phyloP scores from a whole-genome alignment of 2,113 vertebrate species.

The Dicrurus megarhynchus region DNA sequence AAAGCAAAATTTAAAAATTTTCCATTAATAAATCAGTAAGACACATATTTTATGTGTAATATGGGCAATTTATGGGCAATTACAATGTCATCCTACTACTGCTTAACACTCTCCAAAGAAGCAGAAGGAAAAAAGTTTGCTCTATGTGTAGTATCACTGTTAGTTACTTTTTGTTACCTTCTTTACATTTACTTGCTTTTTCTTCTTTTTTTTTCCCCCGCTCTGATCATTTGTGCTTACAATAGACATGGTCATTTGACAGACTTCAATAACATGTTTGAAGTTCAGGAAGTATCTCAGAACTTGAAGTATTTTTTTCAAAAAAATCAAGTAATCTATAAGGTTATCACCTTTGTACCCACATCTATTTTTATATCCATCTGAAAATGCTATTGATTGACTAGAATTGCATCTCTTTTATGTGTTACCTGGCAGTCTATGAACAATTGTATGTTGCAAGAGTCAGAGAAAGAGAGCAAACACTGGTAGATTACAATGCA shows the following conservation, averaged over 20 bases:
- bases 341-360: not conserved
- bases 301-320: not conserved
- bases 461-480: not conserved
- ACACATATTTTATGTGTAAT: not conserved
- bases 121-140: not conserved
- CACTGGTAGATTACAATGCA: not conserved
- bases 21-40: not conserved
- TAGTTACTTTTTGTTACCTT: not conserved
- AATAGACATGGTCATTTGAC: fast-evolving
- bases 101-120: not conserved
- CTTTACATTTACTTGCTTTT: not conserved
- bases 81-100: not conserved
- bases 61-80: not conserved
- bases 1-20: not conserved
- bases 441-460: not conserved
- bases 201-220: not conserved
- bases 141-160: not conserved
- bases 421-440: not conserved
- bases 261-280: not conserved
- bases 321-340: not conserved
- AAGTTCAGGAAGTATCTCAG: not conserved
- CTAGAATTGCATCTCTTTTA: not conserved
- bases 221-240: not conserved
- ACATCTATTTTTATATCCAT: not conserved
- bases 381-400: not conserved